Evolutionary conservation across 1,140 invertebrate species (phyloP).

Genomic region (Globodera ellingtonae): DNA sequence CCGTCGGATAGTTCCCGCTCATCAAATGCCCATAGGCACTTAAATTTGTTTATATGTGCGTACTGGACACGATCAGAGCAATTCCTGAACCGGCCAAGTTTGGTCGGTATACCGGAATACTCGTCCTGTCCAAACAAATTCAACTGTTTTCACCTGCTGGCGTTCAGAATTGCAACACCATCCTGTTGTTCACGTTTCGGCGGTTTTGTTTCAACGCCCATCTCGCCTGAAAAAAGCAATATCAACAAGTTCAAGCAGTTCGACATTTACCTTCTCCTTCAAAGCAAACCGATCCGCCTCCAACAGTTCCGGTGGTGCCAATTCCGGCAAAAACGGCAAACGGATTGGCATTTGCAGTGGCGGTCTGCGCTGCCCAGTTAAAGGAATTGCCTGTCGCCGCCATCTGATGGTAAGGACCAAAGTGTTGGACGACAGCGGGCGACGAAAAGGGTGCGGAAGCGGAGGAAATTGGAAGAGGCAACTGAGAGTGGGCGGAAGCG

Average conservation of each 20-base stretch:
- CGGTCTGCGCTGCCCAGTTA: not conserved
- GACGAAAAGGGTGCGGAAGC: not conserved
- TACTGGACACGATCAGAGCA: too few relatives aligned
- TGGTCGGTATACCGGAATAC: too few relatives aligned
- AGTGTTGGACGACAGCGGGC: not conserved
- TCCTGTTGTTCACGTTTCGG: not conserved
- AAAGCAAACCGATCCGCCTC: not conserved
- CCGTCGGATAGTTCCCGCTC: conserved; percentile 1
- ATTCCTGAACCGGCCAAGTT: too few relatives aligned
- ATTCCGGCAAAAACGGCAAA: not conserved
- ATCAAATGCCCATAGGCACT: conserved; percentile 2
- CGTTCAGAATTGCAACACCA: not conserved
- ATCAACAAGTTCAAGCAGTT: not conserved
- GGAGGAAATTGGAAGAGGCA: not conserved
- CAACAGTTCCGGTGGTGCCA: not conserved
- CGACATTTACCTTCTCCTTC: not conserved
- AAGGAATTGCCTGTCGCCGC: not conserved
- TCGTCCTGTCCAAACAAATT: not conserved
- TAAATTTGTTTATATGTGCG: not conserved
- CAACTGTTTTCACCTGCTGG: not conserved
- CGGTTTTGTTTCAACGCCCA: not conserved
- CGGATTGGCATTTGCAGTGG: not conserved
- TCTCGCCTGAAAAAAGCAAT: not conserved
- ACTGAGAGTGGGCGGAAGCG: not conserved
- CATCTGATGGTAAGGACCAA: not conserved